Percentiles rank a stretch among this genome's conserved stretches.
phyloP scores from a whole-genome alignment of 2,888 invertebrate species.

The Dasysyrphus tricinctus region DNA sequence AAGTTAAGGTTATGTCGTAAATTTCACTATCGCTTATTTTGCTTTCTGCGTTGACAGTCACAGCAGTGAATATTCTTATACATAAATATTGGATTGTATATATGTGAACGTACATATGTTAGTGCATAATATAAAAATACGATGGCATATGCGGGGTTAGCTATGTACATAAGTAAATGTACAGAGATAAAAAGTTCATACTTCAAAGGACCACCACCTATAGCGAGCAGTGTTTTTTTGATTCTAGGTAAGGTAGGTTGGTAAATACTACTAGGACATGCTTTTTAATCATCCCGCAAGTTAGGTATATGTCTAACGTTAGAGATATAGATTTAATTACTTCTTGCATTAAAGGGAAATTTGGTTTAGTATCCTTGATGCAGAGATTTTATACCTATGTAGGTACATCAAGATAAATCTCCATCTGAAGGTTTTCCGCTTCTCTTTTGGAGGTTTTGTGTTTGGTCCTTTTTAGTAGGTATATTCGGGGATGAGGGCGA shows the following conservation, averaged over 20 bases:
- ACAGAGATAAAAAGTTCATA: slow-evolving; percentile 17
- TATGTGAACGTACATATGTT: neutral
- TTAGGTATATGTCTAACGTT: slow-evolving; percentile 43
- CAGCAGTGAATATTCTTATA: neutral
- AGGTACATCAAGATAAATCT: slow-evolving; percentile 20
- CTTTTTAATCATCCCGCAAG: slow-evolving; percentile 65
- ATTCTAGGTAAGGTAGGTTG: neutral
- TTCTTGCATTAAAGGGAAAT: slow-evolving; percentile 54
- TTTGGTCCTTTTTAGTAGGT: slow-evolving; percentile 20
- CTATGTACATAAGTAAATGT: neutral
- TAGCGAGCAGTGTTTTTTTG: neutral
- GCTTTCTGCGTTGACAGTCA: slow-evolving; percentile 21
- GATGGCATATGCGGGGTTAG: neutral
- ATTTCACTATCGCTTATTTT: slow-evolving; percentile 49
- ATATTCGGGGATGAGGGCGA: slow-evolving; percentile 1
- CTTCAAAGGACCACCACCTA: slow-evolving; percentile 29
- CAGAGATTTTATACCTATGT: slow-evolving; percentile 3
- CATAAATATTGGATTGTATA: neutral
- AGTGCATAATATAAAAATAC: neutral
- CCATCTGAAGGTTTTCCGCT: slow-evolving; percentile 12
- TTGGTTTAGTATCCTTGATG: slow-evolving; percentile 35
- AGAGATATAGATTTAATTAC: slow-evolving; percentile 60
- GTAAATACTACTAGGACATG: slow-evolving; percentile 5
- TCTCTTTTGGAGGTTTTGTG: slow-evolving; percentile 8
- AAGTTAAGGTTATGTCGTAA: slow-evolving; percentile 46